These are phyloP conservation scores for Drosophila affinis DNA, from an alignment of 2,888 invertebrate species.

Conservation along the genomic window DNA sequence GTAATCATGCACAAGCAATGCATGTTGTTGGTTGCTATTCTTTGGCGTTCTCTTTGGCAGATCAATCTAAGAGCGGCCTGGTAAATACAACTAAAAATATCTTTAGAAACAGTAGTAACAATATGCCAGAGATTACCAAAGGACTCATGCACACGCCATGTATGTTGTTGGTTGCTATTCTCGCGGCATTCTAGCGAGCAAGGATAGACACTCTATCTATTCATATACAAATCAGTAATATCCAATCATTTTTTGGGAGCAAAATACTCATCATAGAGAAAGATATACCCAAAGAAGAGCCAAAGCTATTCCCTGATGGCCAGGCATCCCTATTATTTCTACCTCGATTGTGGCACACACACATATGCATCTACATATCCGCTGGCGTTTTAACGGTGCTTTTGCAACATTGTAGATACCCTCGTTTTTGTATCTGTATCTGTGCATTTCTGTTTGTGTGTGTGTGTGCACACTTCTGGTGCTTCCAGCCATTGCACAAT, in stretches of 20 bases:
- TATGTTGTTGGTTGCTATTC: background rate
- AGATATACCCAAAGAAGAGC: too few relatives aligned
- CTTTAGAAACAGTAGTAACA: too few relatives aligned
- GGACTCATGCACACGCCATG: background rate
- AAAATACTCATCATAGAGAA: too few relatives aligned
- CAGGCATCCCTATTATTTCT: background rate
- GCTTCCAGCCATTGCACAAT: conserved; percentile 25
- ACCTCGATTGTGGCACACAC: conserved; percentile 13
- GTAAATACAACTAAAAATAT: too few relatives aligned
- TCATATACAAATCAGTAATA: too few relatives aligned
- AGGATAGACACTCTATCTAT: too few relatives aligned
- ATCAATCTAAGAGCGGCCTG: too few relatives aligned
- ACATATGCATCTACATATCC: background rate
- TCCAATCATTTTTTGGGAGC: too few relatives aligned
- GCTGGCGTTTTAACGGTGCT: conserved; percentile 46
- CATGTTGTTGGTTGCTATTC: background rate
- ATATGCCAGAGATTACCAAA: background rate
- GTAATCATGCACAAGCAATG: background rate
- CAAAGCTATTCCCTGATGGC: background rate
- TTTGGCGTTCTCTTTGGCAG: too few relatives aligned
- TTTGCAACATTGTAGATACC: conserved; percentile 33
- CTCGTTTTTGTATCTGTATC: background rate
- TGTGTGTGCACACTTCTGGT: conserved; percentile 27
- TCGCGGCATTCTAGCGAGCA: too few relatives aligned
- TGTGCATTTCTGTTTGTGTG: too few relatives aligned